Evolutionary conservation across 2,888 invertebrate species (phyloP), one percentile per base, ranked within the genome.

Genomic region (Brachycybe producta): DNA sequence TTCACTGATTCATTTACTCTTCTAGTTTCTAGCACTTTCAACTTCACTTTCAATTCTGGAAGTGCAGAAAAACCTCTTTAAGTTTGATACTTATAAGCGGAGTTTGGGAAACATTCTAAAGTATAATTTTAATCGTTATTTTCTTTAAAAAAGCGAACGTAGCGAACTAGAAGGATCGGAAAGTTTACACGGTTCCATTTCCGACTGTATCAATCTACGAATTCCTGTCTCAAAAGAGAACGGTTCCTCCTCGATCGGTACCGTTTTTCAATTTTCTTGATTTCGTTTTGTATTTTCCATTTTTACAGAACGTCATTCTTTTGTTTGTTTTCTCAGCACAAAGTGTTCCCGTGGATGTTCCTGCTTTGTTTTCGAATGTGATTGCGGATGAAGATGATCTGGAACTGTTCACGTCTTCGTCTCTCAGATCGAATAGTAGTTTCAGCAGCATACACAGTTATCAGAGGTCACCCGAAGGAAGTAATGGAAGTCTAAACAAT

Each of bases 261-360:
- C n/a, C n/a, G n/a, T n/a, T n/a, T n/a, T n/a, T n/a, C n/a, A n/a
- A n/a, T 44, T 30, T 23, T 4, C n/a, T n/a, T n/a, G n/a, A n/a
- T n/a, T n/a, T n/a, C n/a, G n/a, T n/a, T n/a, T n/a, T n/a, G n/a
- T n/a, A n/a, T n/a, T n/a, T n/a, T n/a, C n/a, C n/a, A n/a, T n/a
- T n/a, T n/a, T n/a, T n/a, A n/a, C n/a, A n/a, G n/a, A n/a, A n/a
- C n/a, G n/a, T n/a, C n/a, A n/a, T n/a, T n/a, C n/a, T n/a, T n/a
- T n/a, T n/a, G n/a, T 13, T 36, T 45, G 27, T 17, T 27, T 46
- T 58, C 58, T 17, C 57, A 67, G 67, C 64, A 34, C 64, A 62
- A 44, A 66, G 66, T 60, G 58, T 66, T 19, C 67, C 67, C 21
- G 61, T 67, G 35, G 66, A 66, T 60, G 65, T 67, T 15, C 66